These are phyloP conservation scores for Oceanites oceanicus DNA, from an alignment of 2,113 vertebrate genomes.

Conservation along the genomic window DNA sequence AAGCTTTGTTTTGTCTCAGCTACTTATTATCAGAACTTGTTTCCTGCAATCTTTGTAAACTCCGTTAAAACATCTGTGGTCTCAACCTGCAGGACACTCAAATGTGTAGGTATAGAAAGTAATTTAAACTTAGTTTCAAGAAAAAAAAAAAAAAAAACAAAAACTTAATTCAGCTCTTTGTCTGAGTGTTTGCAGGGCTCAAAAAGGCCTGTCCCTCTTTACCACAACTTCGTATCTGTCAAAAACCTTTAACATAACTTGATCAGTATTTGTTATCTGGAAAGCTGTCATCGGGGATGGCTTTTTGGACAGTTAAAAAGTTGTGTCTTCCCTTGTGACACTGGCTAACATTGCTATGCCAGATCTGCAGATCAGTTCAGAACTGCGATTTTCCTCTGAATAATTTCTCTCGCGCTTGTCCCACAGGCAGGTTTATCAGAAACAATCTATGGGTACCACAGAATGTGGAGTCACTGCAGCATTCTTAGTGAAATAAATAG, in stretches of 20 bases:
- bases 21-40: background rate
- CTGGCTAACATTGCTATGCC: background rate
- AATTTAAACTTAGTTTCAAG: background rate
- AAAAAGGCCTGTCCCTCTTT: background rate
- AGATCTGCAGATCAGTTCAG: background rate
- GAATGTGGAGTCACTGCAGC: background rate
- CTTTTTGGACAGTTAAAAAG: background rate
- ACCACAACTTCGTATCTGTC: too few relatives aligned
- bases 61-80: background rate
- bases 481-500: background rate
- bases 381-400: background rate
- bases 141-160: background rate
- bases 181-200: background rate
- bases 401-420: background rate
- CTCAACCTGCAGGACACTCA: background rate
- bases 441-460: background rate
- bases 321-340: background rate
- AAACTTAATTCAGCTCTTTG: background rate
- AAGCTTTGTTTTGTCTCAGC: background rate
- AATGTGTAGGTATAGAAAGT: background rate
- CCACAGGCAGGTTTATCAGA: background rate
- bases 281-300: background rate
- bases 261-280: background rate
- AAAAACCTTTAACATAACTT: background rate
- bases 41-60: background rate